Percentiles rank a stretch among this genome's conserved stretches.
Conservation (phyloP, 2,797 vertebrate species). For the Pseudotriccus pelzelni region DNA sequence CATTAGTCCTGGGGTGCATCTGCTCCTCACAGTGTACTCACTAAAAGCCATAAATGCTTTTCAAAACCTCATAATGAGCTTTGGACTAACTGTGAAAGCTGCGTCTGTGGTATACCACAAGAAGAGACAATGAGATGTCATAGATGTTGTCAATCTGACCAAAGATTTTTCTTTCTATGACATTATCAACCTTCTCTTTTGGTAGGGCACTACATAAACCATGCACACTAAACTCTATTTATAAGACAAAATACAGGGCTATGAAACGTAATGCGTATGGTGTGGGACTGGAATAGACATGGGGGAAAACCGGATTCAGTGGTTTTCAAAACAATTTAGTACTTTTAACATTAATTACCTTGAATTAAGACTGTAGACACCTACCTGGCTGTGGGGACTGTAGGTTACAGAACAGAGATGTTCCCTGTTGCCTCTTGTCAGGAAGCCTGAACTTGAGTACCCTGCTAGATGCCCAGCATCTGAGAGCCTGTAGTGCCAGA, state of each 20-base stretch:
- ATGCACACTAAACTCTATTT: not conserved
- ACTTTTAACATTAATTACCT: not conserved
- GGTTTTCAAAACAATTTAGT: not conserved
- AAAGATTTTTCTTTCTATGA: constrained; percentile 5
- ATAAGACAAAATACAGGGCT: not conserved
- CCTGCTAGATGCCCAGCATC: not conserved
- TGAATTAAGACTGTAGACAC: not conserved
- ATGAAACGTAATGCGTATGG: not conserved
- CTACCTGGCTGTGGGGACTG: not conserved
- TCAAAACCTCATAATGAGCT: not conserved
- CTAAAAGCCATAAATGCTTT: constrained; percentile 14
- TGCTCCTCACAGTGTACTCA: not conserved
- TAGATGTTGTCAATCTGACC: constrained; percentile 36
- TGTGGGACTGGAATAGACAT: not conserved
- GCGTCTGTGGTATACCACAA: not conserved
- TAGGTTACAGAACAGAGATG: not conserved
- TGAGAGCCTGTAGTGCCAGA: not conserved
- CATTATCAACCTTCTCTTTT: not conserved
- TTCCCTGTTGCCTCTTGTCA: not conserved
- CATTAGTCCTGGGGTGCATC: not conserved
- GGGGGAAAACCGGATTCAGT: not conserved
- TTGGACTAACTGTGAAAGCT: not conserved
- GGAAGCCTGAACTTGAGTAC: accelerated
- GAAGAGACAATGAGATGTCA: constrained; percentile 36
- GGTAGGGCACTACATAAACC: constrained; percentile 1